Conservation (phyloP, 1,140 invertebrate species). For the Drosophila lacteicornis region DNA sequence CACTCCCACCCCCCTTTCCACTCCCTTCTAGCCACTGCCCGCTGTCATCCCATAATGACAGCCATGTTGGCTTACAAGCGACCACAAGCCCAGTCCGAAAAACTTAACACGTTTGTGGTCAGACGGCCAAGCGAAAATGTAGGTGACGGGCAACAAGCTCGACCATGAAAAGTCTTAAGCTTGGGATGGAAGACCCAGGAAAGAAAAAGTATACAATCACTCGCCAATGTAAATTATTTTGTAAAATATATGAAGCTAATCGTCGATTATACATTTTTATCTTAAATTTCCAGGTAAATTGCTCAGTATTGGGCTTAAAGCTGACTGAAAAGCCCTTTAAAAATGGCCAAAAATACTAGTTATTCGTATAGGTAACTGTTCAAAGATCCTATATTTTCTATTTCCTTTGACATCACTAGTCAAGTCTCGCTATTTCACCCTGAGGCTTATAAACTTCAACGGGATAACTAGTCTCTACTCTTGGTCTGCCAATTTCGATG, state of each 20-base stretch:
- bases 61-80: conserved; percentile 39
- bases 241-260: no score
- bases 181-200: background rate
- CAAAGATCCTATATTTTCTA: no score
- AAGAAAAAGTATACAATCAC: no score
- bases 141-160: background rate
- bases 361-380: no score
- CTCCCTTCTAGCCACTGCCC: conserved; percentile 12
- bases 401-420: background rate
- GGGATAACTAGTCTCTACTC: background rate
- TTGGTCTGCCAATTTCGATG: conserved; percentile 7
- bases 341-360: no score
- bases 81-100: conserved; percentile 25
- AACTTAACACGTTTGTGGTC: conserved; percentile 48
- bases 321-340: no score
- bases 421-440: background rate
- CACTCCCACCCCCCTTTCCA: background rate
- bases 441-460: background rate
- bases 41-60: conserved; percentile 40
- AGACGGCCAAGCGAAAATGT: conserved; percentile 23
- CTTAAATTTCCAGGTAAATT: no score
- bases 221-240: no score
- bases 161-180: conserved; percentile 1
- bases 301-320: no score
- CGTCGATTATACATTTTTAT: no score